Evolutionary conservation across 2,797 vertebrate genomes (phyloP).

Genomic region (Bradypodion pumilum): DNA sequence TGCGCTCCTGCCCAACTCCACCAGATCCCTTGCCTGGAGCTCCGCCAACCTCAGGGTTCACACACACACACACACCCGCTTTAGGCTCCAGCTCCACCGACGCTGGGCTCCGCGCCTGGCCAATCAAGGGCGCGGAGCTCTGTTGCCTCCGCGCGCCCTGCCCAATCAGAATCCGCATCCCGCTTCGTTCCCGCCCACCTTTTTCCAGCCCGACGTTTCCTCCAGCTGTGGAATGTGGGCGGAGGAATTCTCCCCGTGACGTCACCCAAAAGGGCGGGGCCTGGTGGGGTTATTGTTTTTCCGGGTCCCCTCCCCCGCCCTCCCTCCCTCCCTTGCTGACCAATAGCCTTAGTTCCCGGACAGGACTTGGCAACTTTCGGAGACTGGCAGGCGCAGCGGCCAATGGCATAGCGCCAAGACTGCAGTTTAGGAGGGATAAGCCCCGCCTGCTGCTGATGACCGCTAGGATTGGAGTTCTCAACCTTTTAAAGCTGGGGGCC

Average conservation of each 20-base stretch:
- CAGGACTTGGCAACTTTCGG: neutral
- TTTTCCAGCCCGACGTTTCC: conserved; percentile 26
- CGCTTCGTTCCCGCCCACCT: neutral
- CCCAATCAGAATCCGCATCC: conserved; percentile 52
- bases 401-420: conserved; percentile 69
- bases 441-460: neutral
- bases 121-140: conserved; percentile 37
- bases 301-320: rapidly evolving
- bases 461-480: neutral
- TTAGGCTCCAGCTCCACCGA: neutral
- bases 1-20: neutral
- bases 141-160: rapidly evolving
- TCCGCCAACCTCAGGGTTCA: conserved; percentile 45
- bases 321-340: conserved; percentile 2
- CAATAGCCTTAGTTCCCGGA: conserved; percentile 48
- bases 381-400: neutral
- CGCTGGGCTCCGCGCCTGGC: conserved; percentile 44
- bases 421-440: conserved; percentile 34
- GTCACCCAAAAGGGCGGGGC: conserved; percentile 27
- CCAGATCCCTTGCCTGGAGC: neutral
- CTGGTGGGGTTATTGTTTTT: neutral
- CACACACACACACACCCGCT: neutral
- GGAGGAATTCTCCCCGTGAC: neutral
- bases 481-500: too few relatives aligned
- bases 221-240: conserved; percentile 64